Percentiles rank a stretch among this genome's conserved stretches.
phyloP scores from a whole-genome alignment of 2,888 invertebrate species.

The Eupelmus urozonus region DNA sequence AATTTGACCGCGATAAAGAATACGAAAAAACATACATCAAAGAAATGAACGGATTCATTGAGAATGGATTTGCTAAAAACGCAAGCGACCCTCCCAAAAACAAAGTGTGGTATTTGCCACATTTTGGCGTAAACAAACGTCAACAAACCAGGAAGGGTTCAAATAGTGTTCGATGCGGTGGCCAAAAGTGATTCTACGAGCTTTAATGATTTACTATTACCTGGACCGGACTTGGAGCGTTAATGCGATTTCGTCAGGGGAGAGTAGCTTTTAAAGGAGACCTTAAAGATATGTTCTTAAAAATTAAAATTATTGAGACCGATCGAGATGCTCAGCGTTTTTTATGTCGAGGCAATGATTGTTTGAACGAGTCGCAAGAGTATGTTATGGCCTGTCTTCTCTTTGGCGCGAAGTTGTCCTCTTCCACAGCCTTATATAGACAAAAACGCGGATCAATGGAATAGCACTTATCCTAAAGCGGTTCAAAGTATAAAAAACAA shows the following conservation, averaged over 20 bases:
- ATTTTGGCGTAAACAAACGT: conserved; percentile 5
- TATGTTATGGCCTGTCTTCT: background rate
- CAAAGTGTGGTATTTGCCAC: background rate
- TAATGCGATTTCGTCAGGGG: background rate
- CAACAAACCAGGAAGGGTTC: background rate
- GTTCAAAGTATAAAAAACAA: background rate
- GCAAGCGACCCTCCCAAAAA: no score
- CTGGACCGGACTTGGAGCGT: background rate
- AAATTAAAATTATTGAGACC: background rate
- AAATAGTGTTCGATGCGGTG: background rate
- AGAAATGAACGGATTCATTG: no score
- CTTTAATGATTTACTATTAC: background rate
- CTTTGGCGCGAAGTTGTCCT: background rate
- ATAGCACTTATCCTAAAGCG: background rate
- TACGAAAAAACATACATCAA: no score
- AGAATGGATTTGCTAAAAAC: no score
- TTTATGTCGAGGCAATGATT: background rate
- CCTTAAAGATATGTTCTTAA: background rate
- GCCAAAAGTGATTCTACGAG: background rate
- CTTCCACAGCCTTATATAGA: background rate
- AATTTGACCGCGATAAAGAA: no score
- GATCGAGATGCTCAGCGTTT: background rate
- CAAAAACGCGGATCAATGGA: background rate
- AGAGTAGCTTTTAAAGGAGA: background rate
- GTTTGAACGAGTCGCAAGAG: background rate